These are phyloP conservation scores for Melanotaenia parkinsoni DNA, from an alignment of 2,797 vertebrate genomes.

Conservation along the genomic window DNA sequence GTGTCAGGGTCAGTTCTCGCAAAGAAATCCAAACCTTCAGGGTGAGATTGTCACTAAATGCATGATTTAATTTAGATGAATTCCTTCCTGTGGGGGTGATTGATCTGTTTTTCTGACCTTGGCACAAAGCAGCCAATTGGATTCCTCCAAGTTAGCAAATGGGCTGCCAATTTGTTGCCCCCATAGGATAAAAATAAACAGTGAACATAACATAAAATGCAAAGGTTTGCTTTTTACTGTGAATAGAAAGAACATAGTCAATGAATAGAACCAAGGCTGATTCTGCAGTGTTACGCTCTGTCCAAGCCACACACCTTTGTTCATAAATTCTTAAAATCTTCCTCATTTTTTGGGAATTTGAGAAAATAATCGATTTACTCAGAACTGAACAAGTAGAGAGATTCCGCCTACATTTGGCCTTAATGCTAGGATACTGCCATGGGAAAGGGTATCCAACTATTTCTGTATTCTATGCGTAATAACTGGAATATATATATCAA, in stretches of 20 bases:
- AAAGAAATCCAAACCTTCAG: slow-evolving; percentile 22
- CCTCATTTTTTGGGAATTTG: slow-evolving; percentile 5
- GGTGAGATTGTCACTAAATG: slow-evolving; percentile 38
- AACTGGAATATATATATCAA: slow-evolving; percentile 48
- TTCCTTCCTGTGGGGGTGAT: slow-evolving; percentile 56
- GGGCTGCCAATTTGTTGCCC: slow-evolving; percentile 29
- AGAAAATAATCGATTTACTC: slow-evolving; percentile 14
- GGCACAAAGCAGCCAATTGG: slow-evolving; percentile 38
- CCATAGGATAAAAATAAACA: slow-evolving; percentile 19
- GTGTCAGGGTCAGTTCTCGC: slow-evolving; percentile 20
- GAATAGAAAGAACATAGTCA: slow-evolving; percentile 12
- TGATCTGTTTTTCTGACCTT: slow-evolving; percentile 61
- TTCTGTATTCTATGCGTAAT: slow-evolving; percentile 53
- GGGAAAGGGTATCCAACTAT: slow-evolving; percentile 39
- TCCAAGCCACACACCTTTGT: not conserved
- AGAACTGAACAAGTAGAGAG: slow-evolving; percentile 17
- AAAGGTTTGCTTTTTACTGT: slow-evolving; percentile 19
- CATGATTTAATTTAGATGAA: slow-evolving; percentile 42
- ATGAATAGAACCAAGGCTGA: not conserved
- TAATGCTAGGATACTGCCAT: slow-evolving; percentile 82
- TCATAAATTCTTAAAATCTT: not conserved
- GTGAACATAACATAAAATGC: slow-evolving; percentile 16
- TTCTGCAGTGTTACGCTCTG: slow-evolving; percentile 17
- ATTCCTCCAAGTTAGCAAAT: slow-evolving; percentile 41
- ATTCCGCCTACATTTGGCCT: slow-evolving; percentile 67